Evolutionary conservation across 2,888 invertebrate species (phyloP).

Genomic region (Entomobrya proxima): DNA sequence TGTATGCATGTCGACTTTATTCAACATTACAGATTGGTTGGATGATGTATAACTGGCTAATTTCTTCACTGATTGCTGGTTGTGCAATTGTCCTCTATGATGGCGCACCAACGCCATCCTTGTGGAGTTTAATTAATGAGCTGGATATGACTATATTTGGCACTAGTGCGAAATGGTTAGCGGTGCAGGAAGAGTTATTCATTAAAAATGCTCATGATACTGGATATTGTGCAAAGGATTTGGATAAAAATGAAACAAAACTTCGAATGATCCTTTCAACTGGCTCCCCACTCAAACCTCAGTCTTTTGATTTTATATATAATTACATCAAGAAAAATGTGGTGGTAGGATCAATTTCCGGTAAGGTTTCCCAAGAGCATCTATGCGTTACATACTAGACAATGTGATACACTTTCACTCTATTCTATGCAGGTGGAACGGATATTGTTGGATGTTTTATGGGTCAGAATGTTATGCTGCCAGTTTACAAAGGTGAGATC

Average conservation of each 20-base stretch:
- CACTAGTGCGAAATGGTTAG: constrained; percentile 80
- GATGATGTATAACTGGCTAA: constrained; percentile 83
- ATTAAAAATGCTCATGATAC: constrained; percentile 75
- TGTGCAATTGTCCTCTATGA: constrained; percentile 80
- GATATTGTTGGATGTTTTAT: constrained; percentile 81
- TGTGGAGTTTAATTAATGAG: constrained; percentile 79
- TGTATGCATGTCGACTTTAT: background rate
- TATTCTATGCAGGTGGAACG: constrained; percentile 78
- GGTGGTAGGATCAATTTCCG: constrained; percentile 79
- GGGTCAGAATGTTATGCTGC: constrained; percentile 79
- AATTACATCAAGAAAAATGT: constrained; percentile 79
- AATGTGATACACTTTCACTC: background rate
- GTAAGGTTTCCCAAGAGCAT: constrained; percentile 72
- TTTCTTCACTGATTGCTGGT: constrained; percentile 77
- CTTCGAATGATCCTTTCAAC: constrained; percentile 79
- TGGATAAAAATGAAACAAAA: constrained; percentile 77
- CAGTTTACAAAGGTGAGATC: constrained; percentile 80
- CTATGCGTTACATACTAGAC: background rate
- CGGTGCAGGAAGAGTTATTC: constrained; percentile 79
- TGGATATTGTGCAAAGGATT: constrained; percentile 37
- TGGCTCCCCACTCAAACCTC: constrained; percentile 79
- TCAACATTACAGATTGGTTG: constrained; percentile 79
- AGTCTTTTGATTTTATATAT: constrained; percentile 80
- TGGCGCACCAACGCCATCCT: constrained; percentile 79
- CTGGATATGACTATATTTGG: constrained; percentile 79